A percentile compares a stretch with the other conserved stretches of the same genome.
phyloP scores from a whole-genome alignment of 2,797 vertebrate species.

The Dallia pectoralis region DNA sequence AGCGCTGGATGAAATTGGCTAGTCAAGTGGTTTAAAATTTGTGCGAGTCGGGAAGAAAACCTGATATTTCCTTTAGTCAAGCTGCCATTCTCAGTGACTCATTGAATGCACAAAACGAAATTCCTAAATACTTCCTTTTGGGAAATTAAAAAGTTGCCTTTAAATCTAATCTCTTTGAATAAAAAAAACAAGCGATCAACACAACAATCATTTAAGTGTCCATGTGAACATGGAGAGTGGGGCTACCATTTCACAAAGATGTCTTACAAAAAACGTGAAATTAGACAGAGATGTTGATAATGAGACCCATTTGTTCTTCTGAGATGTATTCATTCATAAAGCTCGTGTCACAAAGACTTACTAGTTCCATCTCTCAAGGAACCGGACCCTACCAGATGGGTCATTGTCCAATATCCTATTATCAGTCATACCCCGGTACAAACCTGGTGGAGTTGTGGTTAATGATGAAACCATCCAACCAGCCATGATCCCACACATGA shows the following conservation, averaged over 20 bases:
- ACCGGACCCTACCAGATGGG: neutral
- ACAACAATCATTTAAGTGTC: neutral
- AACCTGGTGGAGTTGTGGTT: neutral
- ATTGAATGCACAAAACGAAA: neutral
- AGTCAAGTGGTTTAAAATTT: slow-evolving; percentile 18
- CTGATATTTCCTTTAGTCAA: slow-evolving; percentile 3
- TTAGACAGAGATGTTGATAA: neutral
- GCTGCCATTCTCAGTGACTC: neutral
- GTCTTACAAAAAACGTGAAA: neutral
- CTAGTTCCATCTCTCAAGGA: neutral
- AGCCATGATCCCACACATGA: slow-evolving; percentile 21
- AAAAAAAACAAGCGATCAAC: neutral
- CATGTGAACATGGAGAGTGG: neutral
- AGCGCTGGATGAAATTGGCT: slow-evolving; percentile 49
- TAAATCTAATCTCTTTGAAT: neutral
- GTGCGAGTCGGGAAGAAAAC: slow-evolving; percentile 37
- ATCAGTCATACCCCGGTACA: slow-evolving; percentile 1
- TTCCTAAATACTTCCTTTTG: neutral
- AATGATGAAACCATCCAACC: slow-evolving; percentile 18
- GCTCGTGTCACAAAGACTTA: neutral
- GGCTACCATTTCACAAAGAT: neutral
- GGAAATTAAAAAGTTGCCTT: neutral
- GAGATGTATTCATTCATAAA: slow-evolving; percentile 17
- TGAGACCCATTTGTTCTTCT: slow-evolving; percentile 2
- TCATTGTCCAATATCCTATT: neutral